A percentile compares a stretch with the other conserved stretches of the same genome.
Evolutionary conservation across 2,797 vertebrate species (phyloP).

Genomic region (Chloroceryle inda): DNA sequence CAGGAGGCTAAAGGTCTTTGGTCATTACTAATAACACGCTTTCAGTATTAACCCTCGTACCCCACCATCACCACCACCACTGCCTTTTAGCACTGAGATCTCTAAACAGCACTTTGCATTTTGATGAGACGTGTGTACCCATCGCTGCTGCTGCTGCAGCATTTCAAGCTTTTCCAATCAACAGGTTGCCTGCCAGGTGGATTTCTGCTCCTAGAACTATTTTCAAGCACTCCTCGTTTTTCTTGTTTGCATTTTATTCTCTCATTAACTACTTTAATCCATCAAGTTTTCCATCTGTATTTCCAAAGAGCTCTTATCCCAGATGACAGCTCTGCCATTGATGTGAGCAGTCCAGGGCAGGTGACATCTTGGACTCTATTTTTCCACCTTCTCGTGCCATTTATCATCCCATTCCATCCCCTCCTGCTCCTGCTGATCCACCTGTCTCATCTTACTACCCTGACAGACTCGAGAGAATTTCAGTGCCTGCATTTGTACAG

Average conservation of each 20-base stretch:
- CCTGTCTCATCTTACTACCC: neutral
- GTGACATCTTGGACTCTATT: neutral
- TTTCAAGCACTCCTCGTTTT: neutral
- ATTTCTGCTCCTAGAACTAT: neutral
- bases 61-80: neutral
- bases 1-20: conserved; percentile 82
- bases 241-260: neutral
- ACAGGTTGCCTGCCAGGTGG: neutral
- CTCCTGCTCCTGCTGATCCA: neutral
- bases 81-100: conserved; percentile 28
- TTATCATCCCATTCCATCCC: neutral
- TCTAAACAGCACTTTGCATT: conserved; percentile 9
- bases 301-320: neutral
- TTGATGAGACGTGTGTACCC: neutral
- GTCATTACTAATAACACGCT: conserved; percentile 81
- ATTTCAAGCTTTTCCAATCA: neutral
- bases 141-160: neutral
- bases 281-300: neutral
- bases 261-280: neutral
- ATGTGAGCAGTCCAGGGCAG: neutral
- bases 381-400: neutral
- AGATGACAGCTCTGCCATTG: neutral
- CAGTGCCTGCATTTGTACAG: neutral
- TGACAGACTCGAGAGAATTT: neutral
- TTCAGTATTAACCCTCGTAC: conserved; percentile 78